Conservation (phyloP, 2,888 invertebrate genomes). For the Drosophila buzzatii region DNA sequence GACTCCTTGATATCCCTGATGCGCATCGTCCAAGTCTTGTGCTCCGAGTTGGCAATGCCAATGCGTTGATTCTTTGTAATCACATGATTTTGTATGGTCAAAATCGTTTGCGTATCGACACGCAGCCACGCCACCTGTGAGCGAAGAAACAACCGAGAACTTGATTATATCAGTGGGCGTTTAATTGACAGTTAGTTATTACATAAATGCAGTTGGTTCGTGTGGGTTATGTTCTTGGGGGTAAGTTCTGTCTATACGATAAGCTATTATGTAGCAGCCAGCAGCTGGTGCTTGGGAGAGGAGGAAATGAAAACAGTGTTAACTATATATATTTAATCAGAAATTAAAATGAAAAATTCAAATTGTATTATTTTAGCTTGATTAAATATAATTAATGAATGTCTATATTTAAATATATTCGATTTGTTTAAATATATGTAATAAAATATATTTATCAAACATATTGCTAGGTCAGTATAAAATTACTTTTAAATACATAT, state of each 20-base stretch:
- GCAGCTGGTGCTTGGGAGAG: background rate
- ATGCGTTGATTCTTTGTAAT: slow-evolving; percentile 96
- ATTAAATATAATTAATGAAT: too few species aligned
- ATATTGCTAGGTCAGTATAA: too few species aligned
- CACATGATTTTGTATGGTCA: slow-evolving; percentile 94
- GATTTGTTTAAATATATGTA: too few species aligned
- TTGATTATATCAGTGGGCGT: slow-evolving; percentile 8
- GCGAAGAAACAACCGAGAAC: slow-evolving; percentile 23
- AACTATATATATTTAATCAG: background rate
- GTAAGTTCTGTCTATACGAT: background rate
- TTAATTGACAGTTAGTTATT: slow-evolving; percentile 6
- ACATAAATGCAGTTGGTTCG: background rate
- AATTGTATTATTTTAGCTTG: too few species aligned
- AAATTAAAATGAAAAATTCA: background rate
- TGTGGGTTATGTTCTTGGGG: too few species aligned
- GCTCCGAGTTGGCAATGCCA: slow-evolving; percentile 91
- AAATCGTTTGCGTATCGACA: slow-evolving; percentile 93
- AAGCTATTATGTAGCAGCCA: background rate
- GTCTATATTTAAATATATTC: too few species aligned
- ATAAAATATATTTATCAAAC: too few species aligned
- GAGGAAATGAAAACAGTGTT: background rate
- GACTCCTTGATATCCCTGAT: slow-evolving; percentile 91
- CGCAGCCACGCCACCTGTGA: slow-evolving; percentile 85
- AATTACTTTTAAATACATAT: too few species aligned
- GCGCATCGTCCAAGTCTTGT: slow-evolving; percentile 92